phyloP scores from a whole-genome alignment of 2,113 vertebrate species.

The Neoarius graeffei region DNA sequence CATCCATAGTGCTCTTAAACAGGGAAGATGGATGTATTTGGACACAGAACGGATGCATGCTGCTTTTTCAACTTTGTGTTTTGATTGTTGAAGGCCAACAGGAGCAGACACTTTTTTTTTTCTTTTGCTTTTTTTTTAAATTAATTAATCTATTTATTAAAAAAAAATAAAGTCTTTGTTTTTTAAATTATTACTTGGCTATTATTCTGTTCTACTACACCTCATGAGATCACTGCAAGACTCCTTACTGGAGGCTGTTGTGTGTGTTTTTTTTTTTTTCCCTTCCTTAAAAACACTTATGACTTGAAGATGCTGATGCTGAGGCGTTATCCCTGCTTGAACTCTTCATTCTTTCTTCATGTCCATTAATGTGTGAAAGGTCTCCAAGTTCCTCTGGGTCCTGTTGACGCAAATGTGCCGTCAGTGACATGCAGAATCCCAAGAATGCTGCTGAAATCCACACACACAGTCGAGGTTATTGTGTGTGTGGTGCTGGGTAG shows the following conservation, averaged over 20 bases:
- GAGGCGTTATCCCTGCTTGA: neutral
- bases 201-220: neutral
- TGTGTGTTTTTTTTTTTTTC: neutral
- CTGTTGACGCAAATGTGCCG: slow-evolving; percentile 69
- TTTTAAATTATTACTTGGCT: neutral
- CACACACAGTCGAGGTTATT: slow-evolving; percentile 34
- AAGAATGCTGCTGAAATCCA: slow-evolving; percentile 70
- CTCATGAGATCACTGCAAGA: slow-evolving; percentile 50
- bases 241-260: slow-evolving; percentile 58
- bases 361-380: slow-evolving; percentile 52
- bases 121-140: neutral
- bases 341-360: slow-evolving; percentile 49
- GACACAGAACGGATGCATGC: neutral
- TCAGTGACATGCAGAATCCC: slow-evolving; percentile 70
- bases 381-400: slow-evolving; percentile 56
- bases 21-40: neutral
- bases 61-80: neutral
- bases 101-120: neutral
- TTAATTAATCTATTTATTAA: neutral
- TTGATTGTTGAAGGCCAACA: slow-evolving; percentile 20
- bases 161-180: no score
- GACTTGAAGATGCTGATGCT: slow-evolving; percentile 50
- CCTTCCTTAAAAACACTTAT: neutral
- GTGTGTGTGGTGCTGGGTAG: slow-evolving; percentile 19
- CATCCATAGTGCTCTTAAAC: neutral